Evolutionary conservation across 2,888 invertebrate genomes (phyloP).

Genomic region (Polyommatus iphigenia): DNA sequence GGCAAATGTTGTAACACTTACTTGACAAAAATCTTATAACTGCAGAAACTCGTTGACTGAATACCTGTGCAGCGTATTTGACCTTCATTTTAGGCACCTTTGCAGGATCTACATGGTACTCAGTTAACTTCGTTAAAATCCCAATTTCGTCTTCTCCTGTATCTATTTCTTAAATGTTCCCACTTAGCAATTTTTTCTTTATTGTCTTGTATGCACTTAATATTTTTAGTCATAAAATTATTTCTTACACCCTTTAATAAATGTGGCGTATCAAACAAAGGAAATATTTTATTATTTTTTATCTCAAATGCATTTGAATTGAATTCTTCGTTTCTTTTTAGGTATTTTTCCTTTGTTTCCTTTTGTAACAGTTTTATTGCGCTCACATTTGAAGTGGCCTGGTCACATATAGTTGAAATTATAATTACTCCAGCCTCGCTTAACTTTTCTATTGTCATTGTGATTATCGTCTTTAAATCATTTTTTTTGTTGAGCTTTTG

Average conservation of each 20-base stretch:
- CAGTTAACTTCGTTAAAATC: neutral
- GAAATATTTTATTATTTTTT: conserved; percentile 22
- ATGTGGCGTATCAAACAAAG: conserved; percentile 32
- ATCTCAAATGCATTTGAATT: conserved; percentile 8
- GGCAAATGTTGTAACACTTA: no score
- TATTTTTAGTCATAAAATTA: conserved; percentile 31
- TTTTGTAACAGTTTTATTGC: conserved; percentile 4
- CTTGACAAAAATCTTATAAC: no score
- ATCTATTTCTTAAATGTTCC: neutral
- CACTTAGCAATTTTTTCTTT: conserved; percentile 1
- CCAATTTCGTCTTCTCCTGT: neutral
- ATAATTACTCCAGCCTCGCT: neutral
- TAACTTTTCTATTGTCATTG: neutral
- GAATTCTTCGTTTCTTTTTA: conserved; percentile 15
- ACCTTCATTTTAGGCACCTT: neutral
- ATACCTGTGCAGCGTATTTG: neutral
- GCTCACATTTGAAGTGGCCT: conserved; percentile 13
- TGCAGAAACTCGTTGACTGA: neutral
- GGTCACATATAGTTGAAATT: conserved; percentile 19
- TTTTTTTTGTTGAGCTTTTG: conserved; percentile 15
- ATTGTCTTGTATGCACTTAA: conserved; percentile 1
- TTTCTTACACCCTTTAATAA: conserved; percentile 33
- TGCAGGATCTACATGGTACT: neutral
- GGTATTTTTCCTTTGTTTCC: conserved; percentile 23
- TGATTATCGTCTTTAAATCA: no score